Evolutionary conservation across 35 echinoderm and acorn worm species (phyloP).

Genomic region (Hemicentrotus pulcherrimus): DNA sequence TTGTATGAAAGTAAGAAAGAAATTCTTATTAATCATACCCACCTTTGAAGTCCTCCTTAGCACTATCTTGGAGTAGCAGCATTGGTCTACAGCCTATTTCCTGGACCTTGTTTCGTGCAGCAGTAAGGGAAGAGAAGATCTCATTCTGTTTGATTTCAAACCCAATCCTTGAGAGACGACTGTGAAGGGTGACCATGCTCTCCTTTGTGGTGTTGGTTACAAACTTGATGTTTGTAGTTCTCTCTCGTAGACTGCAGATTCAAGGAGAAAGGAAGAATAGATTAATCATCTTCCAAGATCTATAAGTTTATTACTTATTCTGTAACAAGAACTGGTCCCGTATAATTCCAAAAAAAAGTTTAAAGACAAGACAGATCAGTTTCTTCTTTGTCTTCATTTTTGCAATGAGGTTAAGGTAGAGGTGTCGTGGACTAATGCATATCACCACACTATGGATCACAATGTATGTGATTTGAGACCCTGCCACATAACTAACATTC

Average conservation of each 20-base stretch:
- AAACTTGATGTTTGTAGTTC: slow-evolving; percentile 80
- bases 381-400: background rate
- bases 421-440: no score
- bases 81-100: slow-evolving; percentile 68
- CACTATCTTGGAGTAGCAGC: slow-evolving; percentile 79
- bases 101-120: slow-evolving; percentile 74
- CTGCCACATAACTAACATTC: background rate
- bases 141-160: slow-evolving; percentile 78
- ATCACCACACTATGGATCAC: no score
- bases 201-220: slow-evolving; percentile 99
- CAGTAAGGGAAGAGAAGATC: slow-evolving; percentile 96
- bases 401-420: background rate
- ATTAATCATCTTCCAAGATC: background rate
- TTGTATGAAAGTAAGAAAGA: no score
- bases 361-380: background rate
- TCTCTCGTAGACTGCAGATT: slow-evolving; percentile 64
- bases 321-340: background rate
- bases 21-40: background rate
- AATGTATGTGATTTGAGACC: background rate
- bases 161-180: slow-evolving; percentile 71
- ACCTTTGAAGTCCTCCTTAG: slow-evolving; percentile 90
- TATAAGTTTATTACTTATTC: background rate
- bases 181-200: slow-evolving; percentile 72
- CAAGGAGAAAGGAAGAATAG: slow-evolving; percentile 16
- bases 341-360: background rate